Conservation (phyloP, 2,113 vertebrate genomes). For the Neodontobutis hainanensis region DNA sequence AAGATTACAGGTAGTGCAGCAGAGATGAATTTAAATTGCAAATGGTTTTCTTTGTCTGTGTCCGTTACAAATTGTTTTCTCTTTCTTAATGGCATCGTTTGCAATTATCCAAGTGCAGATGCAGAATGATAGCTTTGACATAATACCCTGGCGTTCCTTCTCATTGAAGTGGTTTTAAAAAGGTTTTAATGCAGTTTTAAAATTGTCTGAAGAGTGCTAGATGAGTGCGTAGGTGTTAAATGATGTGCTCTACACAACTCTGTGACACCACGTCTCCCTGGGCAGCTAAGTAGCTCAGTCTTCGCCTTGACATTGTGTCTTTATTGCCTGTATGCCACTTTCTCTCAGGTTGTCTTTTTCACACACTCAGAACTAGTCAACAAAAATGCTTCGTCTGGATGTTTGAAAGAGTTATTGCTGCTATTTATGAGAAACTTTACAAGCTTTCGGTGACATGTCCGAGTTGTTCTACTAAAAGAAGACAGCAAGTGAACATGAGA, state of each 20-base stretch:
- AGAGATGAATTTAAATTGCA: slow-evolving; percentile 59
- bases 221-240: slow-evolving; percentile 73
- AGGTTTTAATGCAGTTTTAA: slow-evolving; percentile 68
- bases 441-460: slow-evolving; percentile 22
- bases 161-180: slow-evolving; percentile 66
- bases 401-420: slow-evolving; percentile 41
- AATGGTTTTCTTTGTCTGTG: slow-evolving; percentile 58
- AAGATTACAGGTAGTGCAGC: slow-evolving; percentile 14
- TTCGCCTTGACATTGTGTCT: slow-evolving; percentile 50
- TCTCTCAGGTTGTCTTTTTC: slow-evolving; percentile 31
- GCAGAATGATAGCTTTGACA: slow-evolving; percentile 60
- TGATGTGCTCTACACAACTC: slow-evolving; percentile 63
- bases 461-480: background rate
- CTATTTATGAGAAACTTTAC: background rate
- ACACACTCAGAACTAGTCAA: slow-evolving; percentile 21
- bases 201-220: slow-evolving; percentile 65
- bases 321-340: slow-evolving; percentile 5
- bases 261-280: slow-evolving; percentile 64
- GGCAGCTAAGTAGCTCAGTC: slow-evolving; percentile 67
- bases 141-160: slow-evolving; percentile 44
- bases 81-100: slow-evolving; percentile 56
- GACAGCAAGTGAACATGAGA: background rate
- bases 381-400: slow-evolving; percentile 32
- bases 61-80: slow-evolving; percentile 48
- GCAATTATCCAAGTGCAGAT: slow-evolving; percentile 62